phyloP scores from a whole-genome alignment of 2,113 vertebrate species.

The Entelurus aequoreus region DNA sequence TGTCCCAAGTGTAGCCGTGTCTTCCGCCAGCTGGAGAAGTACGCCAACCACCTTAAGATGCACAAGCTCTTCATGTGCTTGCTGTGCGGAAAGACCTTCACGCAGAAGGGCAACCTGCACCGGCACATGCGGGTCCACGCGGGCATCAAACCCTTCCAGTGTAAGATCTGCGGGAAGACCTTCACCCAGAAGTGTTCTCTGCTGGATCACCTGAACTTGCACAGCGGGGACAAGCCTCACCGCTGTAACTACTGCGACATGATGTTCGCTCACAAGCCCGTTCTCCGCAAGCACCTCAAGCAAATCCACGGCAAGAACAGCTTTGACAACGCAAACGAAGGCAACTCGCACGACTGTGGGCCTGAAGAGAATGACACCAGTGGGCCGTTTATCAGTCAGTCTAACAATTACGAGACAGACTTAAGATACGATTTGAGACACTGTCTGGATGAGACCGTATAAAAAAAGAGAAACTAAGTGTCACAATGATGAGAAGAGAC shows the following conservation, averaged over 20 bases:
- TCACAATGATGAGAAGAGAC: no score
- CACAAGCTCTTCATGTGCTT: conserved; percentile 99
- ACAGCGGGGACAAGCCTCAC: conserved; percentile 97
- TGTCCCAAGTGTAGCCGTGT: conserved; percentile 95
- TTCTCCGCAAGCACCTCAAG: conserved; percentile 95
- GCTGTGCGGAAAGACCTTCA: conserved; percentile 96
- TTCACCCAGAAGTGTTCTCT: conserved; percentile 98
- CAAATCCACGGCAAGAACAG: conserved; percentile 98
- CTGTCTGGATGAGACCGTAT: not conserved
- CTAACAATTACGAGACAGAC: not conserved
- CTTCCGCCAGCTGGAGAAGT: conserved; percentile 97
- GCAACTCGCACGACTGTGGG: conserved; percentile 83
- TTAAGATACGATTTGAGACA: conserved; percentile 6
- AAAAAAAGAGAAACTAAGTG: not conserved
- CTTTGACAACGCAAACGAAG: conserved; percentile 96
- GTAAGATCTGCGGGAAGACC: conserved; percentile 98
- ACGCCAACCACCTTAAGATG: conserved; percentile 98
- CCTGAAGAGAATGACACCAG: conserved; percentile 66
- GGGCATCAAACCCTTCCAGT: conserved; percentile 98
- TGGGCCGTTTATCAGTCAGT: not conserved
- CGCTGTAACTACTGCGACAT: conserved; percentile 99
- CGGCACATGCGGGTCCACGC: conserved; percentile 98
- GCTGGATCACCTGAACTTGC: conserved; percentile 89
- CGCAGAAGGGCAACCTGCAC: conserved; percentile 97
- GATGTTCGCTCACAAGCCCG: conserved; percentile 98